Percentiles rank a stretch among this genome's conserved stretches.
phyloP scores from a whole-genome alignment of 2,113 vertebrate genomes.

The Vidua chalybeata region DNA sequence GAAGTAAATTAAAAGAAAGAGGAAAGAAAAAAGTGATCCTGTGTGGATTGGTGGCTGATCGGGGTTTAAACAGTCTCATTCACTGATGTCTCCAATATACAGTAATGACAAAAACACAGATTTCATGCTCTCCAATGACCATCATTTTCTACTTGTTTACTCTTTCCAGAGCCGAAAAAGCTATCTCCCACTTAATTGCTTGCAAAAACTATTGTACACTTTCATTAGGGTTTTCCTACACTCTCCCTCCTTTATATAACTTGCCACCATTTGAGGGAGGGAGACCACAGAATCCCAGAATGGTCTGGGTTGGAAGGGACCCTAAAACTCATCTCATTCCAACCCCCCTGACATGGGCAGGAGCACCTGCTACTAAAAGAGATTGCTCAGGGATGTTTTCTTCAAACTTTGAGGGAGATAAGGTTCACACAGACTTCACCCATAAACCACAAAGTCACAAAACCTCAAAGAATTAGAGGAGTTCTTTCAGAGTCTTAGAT shows the following conservation, averaged over 20 bases:
- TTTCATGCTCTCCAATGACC: conserved; percentile 37
- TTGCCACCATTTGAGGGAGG: neutral
- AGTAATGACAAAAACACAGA: conserved; percentile 22
- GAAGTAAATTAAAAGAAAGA: conserved; percentile 9
- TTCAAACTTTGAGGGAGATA: neutral
- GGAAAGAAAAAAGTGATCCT: conserved; percentile 31
- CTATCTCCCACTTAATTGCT: conserved; percentile 16
- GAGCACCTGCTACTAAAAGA: neutral
- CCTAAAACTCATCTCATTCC: neutral
- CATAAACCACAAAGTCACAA: neutral
- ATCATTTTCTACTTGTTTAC: conserved; percentile 42
- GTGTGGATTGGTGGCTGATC: conserved; percentile 25
- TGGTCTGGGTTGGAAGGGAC: neutral
- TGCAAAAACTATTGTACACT: neutral
- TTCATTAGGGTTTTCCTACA: neutral
- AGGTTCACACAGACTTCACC: neutral
- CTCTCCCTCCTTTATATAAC: neutral
- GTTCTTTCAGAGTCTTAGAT: neutral
- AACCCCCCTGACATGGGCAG: neutral
- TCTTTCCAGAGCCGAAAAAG: neutral
- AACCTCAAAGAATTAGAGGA: neutral
- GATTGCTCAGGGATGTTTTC: neutral
- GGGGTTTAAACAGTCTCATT: conserved; percentile 20
- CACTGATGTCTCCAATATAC: conserved; percentile 6
- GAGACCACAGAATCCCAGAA: neutral